A percentile compares a stretch with the other conserved stretches of the same genome.
Conservation (phyloP, 2,888 invertebrate species). For the Hypsopygia costalis region DNA sequence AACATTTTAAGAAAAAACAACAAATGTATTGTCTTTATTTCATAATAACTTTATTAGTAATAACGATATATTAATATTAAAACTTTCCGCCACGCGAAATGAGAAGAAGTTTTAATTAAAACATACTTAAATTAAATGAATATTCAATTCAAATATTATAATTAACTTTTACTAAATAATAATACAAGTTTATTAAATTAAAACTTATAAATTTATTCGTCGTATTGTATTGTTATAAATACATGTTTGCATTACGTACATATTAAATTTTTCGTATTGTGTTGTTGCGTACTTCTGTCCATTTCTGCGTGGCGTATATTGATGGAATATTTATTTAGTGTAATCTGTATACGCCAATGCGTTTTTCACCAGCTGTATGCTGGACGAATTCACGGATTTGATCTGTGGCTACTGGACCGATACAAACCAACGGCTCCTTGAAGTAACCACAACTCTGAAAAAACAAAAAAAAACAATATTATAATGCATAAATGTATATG, state of each 20-base stretch:
- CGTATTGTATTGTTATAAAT: not conserved
- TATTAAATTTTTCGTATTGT: not conserved
- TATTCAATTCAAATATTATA: too few relatives aligned
- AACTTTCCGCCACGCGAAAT: slow-evolving; percentile 10
- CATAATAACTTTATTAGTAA: slow-evolving; percentile 12
- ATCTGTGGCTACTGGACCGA: slow-evolving; percentile 91
- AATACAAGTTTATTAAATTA: too few relatives aligned
- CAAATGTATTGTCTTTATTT: slow-evolving; percentile 1
- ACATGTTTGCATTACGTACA: too few relatives aligned
- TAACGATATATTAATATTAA: slow-evolving; percentile 14
- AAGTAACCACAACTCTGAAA: slow-evolving; percentile 92
- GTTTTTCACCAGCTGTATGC: slow-evolving; percentile 90
- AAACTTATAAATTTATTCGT: not conserved
- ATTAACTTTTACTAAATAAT: too few relatives aligned
- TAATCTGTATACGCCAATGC: slow-evolving; percentile 84
- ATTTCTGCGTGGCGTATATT: slow-evolving; percentile 20
- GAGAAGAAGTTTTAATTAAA: slow-evolving; percentile 7
- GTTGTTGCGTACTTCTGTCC: not conserved
- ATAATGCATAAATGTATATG: too few relatives aligned
- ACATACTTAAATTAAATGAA: too few relatives aligned
- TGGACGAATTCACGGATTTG: slow-evolving; percentile 85
- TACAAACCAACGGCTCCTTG: slow-evolving; percentile 93
- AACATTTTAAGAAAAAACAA: slow-evolving; percentile 1
- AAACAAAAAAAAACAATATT: not conserved
- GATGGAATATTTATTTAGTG: slow-evolving; percentile 44